Percentiles rank a stretch among this genome's conserved stretches.
phyloP scores from a whole-genome alignment of 92 coral and sea anemone genomes.

The Zoanthus sansibaricus region DNA sequence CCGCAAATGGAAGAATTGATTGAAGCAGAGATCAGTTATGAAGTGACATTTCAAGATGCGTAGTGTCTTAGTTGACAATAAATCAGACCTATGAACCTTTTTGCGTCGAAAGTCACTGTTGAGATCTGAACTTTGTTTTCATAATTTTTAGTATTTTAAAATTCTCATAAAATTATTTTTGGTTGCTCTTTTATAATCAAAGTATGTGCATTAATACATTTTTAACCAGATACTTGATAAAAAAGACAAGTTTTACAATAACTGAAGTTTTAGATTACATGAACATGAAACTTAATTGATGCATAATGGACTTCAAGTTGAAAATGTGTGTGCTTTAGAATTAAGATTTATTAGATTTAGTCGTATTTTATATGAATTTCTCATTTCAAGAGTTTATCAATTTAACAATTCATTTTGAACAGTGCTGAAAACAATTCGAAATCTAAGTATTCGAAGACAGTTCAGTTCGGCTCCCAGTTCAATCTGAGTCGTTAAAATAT shows the following conservation, averaged over 20 bases:
- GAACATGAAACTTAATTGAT: not conserved
- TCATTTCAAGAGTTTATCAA: not conserved
- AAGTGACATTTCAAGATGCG: constrained; percentile 11
- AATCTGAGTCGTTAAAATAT: not conserved
- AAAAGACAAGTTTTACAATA: not conserved
- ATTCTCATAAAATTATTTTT: not conserved
- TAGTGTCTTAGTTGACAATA: not conserved
- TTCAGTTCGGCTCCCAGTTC: not conserved
- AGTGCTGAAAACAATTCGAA: not conserved
- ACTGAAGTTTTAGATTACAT: not conserved
- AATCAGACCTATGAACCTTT: not conserved
- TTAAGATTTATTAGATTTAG: not conserved
- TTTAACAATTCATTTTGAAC: not conserved
- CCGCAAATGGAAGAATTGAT: constrained; percentile 42
- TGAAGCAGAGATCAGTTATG: constrained; percentile 42
- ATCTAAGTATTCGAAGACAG: not conserved
- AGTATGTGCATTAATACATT: not conserved
- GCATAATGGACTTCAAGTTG: not conserved
- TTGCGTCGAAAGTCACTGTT: not conserved
- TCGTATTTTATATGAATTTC: not conserved
- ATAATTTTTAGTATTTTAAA: not conserved
- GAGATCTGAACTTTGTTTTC: not conserved
- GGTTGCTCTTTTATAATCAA: not conserved
- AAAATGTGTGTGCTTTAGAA: not conserved
- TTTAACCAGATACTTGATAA: not conserved